Base-by-base conservation (phyloP, 1,140 invertebrate species). In the Globodera rostochiensis region DNA sequence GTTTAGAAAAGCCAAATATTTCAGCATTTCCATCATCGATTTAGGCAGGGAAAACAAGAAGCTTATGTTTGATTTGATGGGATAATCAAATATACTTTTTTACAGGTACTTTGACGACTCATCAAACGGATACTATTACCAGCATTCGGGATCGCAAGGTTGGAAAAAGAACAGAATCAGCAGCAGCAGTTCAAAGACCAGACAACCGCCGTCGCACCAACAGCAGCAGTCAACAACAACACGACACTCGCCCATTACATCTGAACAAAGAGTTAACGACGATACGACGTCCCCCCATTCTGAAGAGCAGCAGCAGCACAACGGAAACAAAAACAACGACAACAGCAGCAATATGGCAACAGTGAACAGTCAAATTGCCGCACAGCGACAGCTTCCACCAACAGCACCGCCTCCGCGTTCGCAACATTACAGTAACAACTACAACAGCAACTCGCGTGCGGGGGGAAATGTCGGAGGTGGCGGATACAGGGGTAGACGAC, bases 91-190 rank as follows among this genome's bases (percentile, higher is more conserved):
- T 15, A 60, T 60, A 11, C 57, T 19, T 71, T 71, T 71, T 71
- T 87, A 77, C 76, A 88, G 87, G 83, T 86, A 86, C 73, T 87
- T 85, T 73, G 87, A 88, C 76, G 78, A 82, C 57, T 50, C 80
- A 45, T 85, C 87, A 60, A 88, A 89, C 86, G 87, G 87, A 64
- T 88, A 85, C 67, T 88, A 89, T 79, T 88, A 88, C 74, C 87
- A 89, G 74, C 87, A 87, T 50, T 82, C 67, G 36, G 81, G 81
- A 9, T 81, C 77, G 36, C 81, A 82, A 50, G 81, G 80, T 6
- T 82, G 81, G 81, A 82, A 82, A 67, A 82, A 82, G 70, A 82
- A 67, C 15, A 64, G 6, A 7, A 74, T 6, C 36, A 25, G 1
- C 60, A 73, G 71, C 57, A 60, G 19, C 57, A 64, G 57, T 15